Evolutionary conservation across 1,140 invertebrate species (phyloP), one percentile per base, ranked within the genome.

Genomic region (Papilio aristodemus): DNA sequence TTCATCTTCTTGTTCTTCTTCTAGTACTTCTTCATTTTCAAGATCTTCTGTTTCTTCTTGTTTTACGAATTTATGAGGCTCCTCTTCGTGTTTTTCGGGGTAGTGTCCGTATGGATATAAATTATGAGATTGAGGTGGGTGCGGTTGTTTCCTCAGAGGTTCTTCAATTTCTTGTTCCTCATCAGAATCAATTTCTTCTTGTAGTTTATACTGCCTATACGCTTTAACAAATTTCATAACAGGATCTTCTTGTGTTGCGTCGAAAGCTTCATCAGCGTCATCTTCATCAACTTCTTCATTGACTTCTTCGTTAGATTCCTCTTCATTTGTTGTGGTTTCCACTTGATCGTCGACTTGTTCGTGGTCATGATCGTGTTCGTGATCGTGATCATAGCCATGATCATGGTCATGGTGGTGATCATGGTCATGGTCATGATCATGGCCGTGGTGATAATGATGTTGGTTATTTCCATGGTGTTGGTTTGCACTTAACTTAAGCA

Each of bases 221-320:
- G 59, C 14, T 57, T 73, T 74, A 38, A 79, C 57, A 54, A 74
- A 76, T 50, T 69, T 43, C 22, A 67, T 71, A 13, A 81, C 58
- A 27, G 71, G 37, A 37, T 81, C 79, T 39, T 77, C 77, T 58
- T 73, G 27, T 64, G 68, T 46, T n/a, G 67, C 37, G 25, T 74
- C 68, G 36, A 67, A 71, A 43, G 71, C 71, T 37, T 79, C 78
- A 9, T 75, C 79, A 22, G 78, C 80, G 5, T 76, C 81, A 69
- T 83, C 78, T 54, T 62, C 69, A 38, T 68, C 69, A 41, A 50
- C 63, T n/a, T 74, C 69, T 46, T 67, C 36, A 13, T 71, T 54
- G 10, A 9, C 25, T 14, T 67, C 64, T 14, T 19, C 17, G 36
- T 50, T 41, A 10, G 25, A 0, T 50, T 66, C 41, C 22, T 27